These are phyloP conservation scores for Tipula unca DNA, from an alignment of 2,888 invertebrate species.

Conservation along the genomic window DNA sequence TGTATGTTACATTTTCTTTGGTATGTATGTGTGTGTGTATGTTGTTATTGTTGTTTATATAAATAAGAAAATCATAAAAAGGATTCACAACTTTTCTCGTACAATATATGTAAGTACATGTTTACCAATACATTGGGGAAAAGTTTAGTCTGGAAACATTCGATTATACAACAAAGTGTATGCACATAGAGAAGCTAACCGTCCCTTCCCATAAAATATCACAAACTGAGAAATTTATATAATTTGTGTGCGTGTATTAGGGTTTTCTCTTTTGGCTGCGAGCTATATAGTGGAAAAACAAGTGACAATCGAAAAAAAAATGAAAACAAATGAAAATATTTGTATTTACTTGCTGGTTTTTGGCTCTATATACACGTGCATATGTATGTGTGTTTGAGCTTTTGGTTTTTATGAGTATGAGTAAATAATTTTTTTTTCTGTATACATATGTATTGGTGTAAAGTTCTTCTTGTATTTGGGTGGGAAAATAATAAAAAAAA, in stretches of 20 bases:
- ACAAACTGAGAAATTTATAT: background rate
- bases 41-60: too few species aligned
- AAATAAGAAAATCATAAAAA: background rate
- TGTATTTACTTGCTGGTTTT: background rate
- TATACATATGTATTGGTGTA: background rate
- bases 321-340: background rate
- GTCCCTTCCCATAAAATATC: background rate
- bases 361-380: background rate
- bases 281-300: background rate
- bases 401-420: background rate
- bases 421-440: too few species aligned
- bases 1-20: background rate
- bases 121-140: background rate
- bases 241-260: background rate
- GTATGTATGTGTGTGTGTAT: background rate
- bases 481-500: background rate
- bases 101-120: background rate
- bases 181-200: background rate
- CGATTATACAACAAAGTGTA: background rate
- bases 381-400: background rate
- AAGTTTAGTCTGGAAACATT: background rate
- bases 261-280: background rate
- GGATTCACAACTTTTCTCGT: background rate
- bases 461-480: background rate
- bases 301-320: background rate